Evolutionary conservation across 2,797 vertebrate species (phyloP), one percentile per base, ranked within the genome.

Genomic region (Furcifer pardalis): DNA sequence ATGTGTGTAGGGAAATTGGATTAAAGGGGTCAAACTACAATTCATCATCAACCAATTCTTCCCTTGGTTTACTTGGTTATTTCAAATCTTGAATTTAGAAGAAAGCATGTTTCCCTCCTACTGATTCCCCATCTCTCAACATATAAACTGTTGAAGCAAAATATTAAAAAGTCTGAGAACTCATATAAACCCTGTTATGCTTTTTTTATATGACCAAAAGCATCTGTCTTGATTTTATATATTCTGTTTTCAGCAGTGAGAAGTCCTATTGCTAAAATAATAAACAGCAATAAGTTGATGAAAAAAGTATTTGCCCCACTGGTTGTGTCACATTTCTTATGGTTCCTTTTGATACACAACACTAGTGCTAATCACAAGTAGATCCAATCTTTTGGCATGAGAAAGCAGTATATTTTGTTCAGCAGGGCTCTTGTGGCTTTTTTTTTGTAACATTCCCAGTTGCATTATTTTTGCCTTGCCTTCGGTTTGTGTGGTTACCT

Each of bases 1-100:
- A 91, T 89, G 60, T 0, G 32, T 13, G 82, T 77, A 74, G 72
- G 87, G 85, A 87, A 59, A 40, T 40, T 86, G 59, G 68, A 92
- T 83, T 87, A 79, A 87, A 80, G 90, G 62, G 71, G 52, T 82
- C 60, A 82, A 86, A 91, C 42, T 60, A 72, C 35, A 84, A 88
- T 49, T 74, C 91, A 4, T 82, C 89, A 87, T 69, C 52, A 90
- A 0, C 35, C n/a, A 72, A 4, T 30, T 59, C 30, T 59, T 91
- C 76, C 77, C 71, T 2, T 0, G 23, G 83, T 62, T 91, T 84
- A 69, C 2, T 78, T 66, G 2, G 0, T 32, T 42, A 56, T 42
- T 84, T 0, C 0, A 44, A 83, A 77, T 75, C 62, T 84, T 66
- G 49, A 75, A 60, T 76, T 75, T 76, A 85, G 21, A 3, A 25